A percentile compares a stretch with the other conserved stretches of the same genome.
Conservation (phyloP, 2,888 invertebrate species). For the Tenthredo scrophulariae region DNA sequence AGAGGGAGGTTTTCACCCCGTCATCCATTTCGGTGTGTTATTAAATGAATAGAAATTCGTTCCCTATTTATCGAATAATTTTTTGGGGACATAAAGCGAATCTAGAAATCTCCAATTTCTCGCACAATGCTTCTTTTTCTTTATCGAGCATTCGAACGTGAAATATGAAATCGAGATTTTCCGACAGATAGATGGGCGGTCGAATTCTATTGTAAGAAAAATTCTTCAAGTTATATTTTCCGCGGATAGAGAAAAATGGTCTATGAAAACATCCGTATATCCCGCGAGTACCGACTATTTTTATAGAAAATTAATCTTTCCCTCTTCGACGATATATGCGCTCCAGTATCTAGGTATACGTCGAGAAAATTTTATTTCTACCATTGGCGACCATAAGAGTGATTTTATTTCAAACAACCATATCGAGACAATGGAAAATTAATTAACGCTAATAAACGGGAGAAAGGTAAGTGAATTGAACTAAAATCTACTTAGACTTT, state of each 20-base stretch:
- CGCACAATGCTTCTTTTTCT: constrained; percentile 61
- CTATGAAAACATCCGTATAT: background rate
- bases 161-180: constrained; percentile 68
- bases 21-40: background rate
- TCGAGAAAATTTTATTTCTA: background rate
- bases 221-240: constrained; percentile 24
- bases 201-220: constrained; percentile 23
- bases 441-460: background rate
- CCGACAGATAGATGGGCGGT: constrained; percentile 50
- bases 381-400: background rate
- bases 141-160: constrained; percentile 62
- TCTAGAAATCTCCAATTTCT: constrained; percentile 21
- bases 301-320: background rate
- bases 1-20: background rate
- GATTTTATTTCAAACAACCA: background rate
- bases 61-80: constrained; percentile 36
- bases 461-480: background rate
- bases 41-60: background rate
- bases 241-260: background rate
- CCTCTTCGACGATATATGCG: background rate
- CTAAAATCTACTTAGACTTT: constrained; percentile 8
- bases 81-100: background rate
- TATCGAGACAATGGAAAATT: background rate
- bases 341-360: background rate
- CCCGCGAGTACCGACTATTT: background rate